Evolutionary conservation across 1,140 invertebrate genomes (phyloP), one percentile per base, ranked within the genome.

Genomic region (Drosophila kikkawai): DNA sequence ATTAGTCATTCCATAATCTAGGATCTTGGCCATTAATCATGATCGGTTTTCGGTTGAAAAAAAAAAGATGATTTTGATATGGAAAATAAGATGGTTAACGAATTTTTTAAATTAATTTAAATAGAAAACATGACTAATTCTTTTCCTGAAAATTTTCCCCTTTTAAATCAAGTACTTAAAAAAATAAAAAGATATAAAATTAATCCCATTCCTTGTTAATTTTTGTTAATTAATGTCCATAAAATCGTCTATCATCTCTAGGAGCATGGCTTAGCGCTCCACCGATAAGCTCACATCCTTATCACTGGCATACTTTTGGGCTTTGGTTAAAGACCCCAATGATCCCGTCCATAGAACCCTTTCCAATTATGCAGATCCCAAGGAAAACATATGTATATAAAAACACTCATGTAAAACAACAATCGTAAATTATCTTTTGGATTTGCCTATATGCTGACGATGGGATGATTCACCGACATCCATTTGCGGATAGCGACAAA

Each of bases 301-400:
- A 55, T 56, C 53, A 71, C 34, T 75, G 68, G 82, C 83, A 79
- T 85, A 85, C 82, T 85, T 85, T 85, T 75, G 85, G 82, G 82
- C 82, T 37, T 63, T 42, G 2, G 17, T 4, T 51, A 19, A 63
- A 67, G 29, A 66, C 29, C 48, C 26, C 7, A 36, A 53, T 67
- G 59, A 75, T 36, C 67, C 37, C 36, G 32, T 36, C 39, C 17
- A 37, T 29, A 34, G n/a, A 61, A 60, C 13, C 55, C 5, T 17
- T 22, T 13, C 1, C 34, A 17, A 12, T 32, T 22, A 32, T 48
- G 66, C 47, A 42, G 17, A 13, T 29, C 12, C 6, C 63, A 65
- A 17, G 64, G 65, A 29, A 44, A 66, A 42, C 29, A 17, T 32
- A 15, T 6, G 11, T 32, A 15, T 6, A 13, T 11, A 26, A 26